These are phyloP conservation scores for Oxytorus armatus DNA, from an alignment of 2,888 invertebrate genomes.

Conservation along the genomic window DNA sequence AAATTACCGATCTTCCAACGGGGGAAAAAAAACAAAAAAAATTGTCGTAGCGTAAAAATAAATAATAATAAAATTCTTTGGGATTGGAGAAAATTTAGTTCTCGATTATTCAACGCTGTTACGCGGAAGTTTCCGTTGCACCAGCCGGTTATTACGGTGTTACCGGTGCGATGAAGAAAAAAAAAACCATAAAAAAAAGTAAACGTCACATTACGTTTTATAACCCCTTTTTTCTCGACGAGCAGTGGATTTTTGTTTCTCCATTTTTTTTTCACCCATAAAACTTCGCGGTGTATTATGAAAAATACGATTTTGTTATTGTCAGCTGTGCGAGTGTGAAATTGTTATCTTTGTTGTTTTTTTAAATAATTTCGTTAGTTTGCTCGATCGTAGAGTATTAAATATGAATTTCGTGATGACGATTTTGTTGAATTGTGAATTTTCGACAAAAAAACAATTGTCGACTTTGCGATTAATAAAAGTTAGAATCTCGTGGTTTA, in stretches of 20 bases:
- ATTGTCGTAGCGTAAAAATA: background rate
- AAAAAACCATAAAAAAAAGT: slow-evolving; percentile 22
- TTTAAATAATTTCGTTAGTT: slow-evolving; percentile 39
- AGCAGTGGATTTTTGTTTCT: background rate
- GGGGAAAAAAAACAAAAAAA: too few relatives aligned
- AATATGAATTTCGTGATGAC: slow-evolving; percentile 59
- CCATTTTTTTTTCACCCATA: background rate
- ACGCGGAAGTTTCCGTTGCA: slow-evolving; percentile 42
- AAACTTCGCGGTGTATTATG: background rate
- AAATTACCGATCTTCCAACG: too few relatives aligned
- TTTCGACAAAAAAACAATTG: background rate
- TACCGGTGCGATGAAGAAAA: slow-evolving; percentile 31
- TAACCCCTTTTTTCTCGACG: too few relatives aligned
- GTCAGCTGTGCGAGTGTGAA: background rate
- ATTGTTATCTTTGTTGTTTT: background rate
- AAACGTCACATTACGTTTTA: too few relatives aligned
- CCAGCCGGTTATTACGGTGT: slow-evolving; percentile 46
- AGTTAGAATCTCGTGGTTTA: background rate
- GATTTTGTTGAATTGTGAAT: slow-evolving; percentile 55
- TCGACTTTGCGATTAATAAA: background rate
- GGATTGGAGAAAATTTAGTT: background rate
- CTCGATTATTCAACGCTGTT: background rate
- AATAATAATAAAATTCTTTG: background rate
- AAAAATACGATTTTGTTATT: background rate
- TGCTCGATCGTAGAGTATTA: slow-evolving; percentile 25